Evolutionary conservation across 1,140 invertebrate genomes (phyloP).

Genomic region (Pomacea maculata): DNA sequence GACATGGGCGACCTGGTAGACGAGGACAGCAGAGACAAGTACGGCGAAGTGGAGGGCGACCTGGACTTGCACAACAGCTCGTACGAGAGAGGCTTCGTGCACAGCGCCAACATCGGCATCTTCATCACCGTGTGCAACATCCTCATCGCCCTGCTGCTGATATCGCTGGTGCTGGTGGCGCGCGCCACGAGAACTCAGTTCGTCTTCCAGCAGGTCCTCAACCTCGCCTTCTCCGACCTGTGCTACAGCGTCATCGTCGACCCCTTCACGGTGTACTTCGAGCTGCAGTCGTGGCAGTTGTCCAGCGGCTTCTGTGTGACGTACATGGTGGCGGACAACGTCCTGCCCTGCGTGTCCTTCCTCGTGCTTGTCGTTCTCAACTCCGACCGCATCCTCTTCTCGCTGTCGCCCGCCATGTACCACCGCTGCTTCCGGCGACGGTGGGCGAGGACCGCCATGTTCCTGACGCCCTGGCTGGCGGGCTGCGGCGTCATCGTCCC

Average conservation of each 20-base stretch:
- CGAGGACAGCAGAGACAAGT: constrained; percentile 2
- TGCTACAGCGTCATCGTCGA: constrained; percentile 31
- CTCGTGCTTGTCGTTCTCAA: constrained; percentile 28
- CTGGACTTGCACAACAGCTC: constrained; percentile 12
- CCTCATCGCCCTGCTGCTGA: constrained; percentile 25
- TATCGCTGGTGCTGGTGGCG: constrained; percentile 19
- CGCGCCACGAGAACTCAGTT: constrained; percentile 17
- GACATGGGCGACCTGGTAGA: not conserved
- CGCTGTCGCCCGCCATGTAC: constrained; percentile 22
- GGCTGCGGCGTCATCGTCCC: constrained; percentile 19
- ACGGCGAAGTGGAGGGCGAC: not conserved
- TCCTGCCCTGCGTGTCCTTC: constrained; percentile 31
- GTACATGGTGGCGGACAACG: constrained; percentile 35
- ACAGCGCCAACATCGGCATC: constrained; percentile 26
- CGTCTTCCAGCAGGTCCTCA: constrained; percentile 25
- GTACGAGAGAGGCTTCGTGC: constrained; percentile 26
- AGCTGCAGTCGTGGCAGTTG: constrained; percentile 31
- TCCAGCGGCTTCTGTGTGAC: constrained; percentile 33
- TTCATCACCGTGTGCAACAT: constrained; percentile 22
- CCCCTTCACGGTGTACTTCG: constrained; percentile 34
- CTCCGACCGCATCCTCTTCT: constrained; percentile 30
- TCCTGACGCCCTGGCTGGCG: constrained; percentile 29
- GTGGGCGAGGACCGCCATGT: not conserved
- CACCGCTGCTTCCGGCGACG: not conserved
- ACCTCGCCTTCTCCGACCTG: constrained; percentile 31